phyloP scores from a whole-genome alignment of 1,140 invertebrate genomes.

The Ylistrum balloti region DNA sequence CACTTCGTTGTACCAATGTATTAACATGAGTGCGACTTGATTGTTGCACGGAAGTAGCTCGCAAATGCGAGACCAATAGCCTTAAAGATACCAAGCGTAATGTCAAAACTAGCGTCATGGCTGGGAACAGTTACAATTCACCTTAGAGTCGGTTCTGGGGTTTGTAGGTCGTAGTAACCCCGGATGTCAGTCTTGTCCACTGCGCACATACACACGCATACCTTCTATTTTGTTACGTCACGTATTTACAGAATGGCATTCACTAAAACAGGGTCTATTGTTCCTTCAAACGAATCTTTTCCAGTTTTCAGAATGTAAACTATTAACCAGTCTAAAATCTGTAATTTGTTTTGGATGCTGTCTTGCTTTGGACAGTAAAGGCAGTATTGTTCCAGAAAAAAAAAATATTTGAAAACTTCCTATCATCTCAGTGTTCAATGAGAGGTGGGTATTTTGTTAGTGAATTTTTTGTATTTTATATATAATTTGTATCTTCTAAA shows the following conservation, averaged over 20 bases:
- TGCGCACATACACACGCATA: neutral
- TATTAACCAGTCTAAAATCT: no score
- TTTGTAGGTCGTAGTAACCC: neutral
- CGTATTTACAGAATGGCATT: neutral
- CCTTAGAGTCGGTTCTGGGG: no score
- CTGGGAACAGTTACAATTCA: neutral
- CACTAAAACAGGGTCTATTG: neutral
- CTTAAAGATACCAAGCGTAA: neutral
- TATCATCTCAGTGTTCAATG: no score
- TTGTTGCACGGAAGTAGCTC: neutral
- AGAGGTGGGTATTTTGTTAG: no score
- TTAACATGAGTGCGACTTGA: slow-evolving; percentile 42
- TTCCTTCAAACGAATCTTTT: no score
- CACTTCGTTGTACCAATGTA: slow-evolving; percentile 51
- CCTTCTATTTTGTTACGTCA: neutral
- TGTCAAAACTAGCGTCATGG: neutral
- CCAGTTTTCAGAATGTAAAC: no score
- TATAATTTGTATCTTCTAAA: no score
- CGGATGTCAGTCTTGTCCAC: neutral
- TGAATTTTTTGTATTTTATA: no score
- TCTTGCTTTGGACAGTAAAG: no score
- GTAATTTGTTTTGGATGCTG: no score
- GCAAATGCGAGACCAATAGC: neutral
- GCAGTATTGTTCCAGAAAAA: no score
- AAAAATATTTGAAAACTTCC: no score